Evolutionary conservation across 2,797 vertebrate species (phyloP).

Genomic region (Acanthurus leucopareius): DNA sequence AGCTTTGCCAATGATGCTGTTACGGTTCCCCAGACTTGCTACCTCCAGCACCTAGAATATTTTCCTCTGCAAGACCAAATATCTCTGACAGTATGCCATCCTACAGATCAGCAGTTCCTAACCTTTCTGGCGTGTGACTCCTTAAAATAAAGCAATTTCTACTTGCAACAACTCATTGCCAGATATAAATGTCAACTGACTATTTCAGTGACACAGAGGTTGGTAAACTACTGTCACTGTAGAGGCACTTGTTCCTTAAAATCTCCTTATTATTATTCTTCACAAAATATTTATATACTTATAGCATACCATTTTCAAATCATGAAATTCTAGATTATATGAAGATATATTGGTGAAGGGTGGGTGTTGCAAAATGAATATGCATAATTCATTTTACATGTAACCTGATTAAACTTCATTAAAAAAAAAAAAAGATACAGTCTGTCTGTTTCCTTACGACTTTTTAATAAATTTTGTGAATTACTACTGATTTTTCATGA

Average conservation of each 20-base stretch:
- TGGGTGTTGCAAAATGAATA: slow-evolving; percentile 33
- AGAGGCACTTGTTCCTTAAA: slow-evolving; percentile 24
- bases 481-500: neutral
- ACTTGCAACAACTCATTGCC: neutral
- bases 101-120: slow-evolving; percentile 9
- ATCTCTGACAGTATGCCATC: slow-evolving; percentile 24
- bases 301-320: slow-evolving; percentile 38
- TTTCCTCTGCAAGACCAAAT: slow-evolving; percentile 35
- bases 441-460: no score
- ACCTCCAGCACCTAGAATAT: slow-evolving; percentile 51
- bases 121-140: neutral
- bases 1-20: slow-evolving; percentile 26
- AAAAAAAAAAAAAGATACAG: neutral
- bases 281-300: slow-evolving; percentile 29
- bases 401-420: slow-evolving; percentile 30
- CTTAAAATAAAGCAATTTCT: neutral
- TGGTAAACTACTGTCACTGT: slow-evolving; percentile 30
- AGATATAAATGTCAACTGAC: neutral
- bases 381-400: slow-evolving; percentile 64
- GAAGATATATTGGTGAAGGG: slow-evolving; percentile 47
- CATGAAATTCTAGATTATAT: slow-evolving; percentile 41
- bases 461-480: neutral
- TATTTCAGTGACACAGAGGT: neutral
- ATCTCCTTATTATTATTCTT: slow-evolving; percentile 12
- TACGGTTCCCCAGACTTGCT: slow-evolving; percentile 48